Evolutionary conservation across 1,140 invertebrate species (phyloP).

Genomic region (Littorina saxatilis): DNA sequence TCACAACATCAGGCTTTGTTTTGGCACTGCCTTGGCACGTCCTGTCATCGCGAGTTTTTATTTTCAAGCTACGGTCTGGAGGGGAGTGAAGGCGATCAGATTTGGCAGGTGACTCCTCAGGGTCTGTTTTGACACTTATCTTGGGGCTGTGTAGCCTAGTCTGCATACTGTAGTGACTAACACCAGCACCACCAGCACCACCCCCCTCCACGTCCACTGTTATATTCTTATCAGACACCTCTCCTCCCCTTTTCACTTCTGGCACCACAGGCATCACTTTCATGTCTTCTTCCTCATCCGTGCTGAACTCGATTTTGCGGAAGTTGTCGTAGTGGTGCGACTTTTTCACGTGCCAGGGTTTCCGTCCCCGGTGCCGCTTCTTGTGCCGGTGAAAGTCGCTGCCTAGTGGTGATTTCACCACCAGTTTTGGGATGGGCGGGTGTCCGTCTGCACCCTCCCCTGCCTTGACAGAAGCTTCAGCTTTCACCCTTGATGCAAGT

Average conservation of each 20-base stretch:
- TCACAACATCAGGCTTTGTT: slow-evolving; percentile 11
- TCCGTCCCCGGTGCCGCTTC: slow-evolving; percentile 22
- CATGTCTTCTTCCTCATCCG: not conserved
- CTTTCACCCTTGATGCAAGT: not conserved
- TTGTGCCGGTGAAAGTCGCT: not conserved
- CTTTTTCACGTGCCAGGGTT: slow-evolving; percentile 26
- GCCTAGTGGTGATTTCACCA: not conserved
- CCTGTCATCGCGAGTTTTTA: too few relatives aligned
- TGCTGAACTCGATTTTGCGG: slow-evolving; percentile 6
- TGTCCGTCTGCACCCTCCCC: not conserved
- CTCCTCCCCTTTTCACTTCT: slow-evolving; percentile 19
- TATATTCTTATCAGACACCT: slow-evolving; percentile 16
- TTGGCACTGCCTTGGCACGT: too few relatives aligned
- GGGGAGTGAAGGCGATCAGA: too few relatives aligned
- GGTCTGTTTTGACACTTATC: too few relatives aligned
- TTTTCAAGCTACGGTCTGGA: too few relatives aligned
- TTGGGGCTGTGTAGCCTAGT: not conserved
- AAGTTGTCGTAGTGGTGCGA: not conserved
- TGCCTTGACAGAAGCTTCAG: not conserved
- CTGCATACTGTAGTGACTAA: not conserved
- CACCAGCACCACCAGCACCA: not conserved
- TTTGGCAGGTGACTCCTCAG: too few relatives aligned
- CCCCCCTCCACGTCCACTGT: slow-evolving; percentile 21
- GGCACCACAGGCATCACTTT: not conserved
- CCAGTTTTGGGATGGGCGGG: not conserved